Evolutionary conservation across 2,113 vertebrate genomes (phyloP).

Genomic region (Nothobranchius kuhntae): DNA sequence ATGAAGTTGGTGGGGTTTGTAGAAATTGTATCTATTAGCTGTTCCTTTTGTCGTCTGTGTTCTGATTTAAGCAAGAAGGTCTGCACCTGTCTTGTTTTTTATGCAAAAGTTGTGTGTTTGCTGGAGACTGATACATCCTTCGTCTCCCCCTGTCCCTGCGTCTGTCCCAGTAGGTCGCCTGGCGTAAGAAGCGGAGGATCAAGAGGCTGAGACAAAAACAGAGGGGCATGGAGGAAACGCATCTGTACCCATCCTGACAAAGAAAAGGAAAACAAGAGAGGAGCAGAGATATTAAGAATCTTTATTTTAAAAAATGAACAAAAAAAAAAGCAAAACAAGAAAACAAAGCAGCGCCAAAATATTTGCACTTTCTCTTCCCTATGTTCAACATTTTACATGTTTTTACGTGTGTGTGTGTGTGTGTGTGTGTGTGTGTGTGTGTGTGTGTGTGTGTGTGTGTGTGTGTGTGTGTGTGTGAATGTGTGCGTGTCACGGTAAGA

Average conservation of each 20-base stretch:
- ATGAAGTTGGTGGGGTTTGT: no score
- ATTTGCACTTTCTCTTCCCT: constrained; percentile 84
- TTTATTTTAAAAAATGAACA: constrained; percentile 29
- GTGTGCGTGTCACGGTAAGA: constrained; percentile 13
- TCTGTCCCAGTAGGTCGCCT: constrained; percentile 78
- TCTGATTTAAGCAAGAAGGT: no score
- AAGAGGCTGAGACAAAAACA: constrained; percentile 71
- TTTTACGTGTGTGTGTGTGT: constrained; percentile 49
- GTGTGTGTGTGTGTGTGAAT: constrained; percentile 30
- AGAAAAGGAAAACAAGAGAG: constrained; percentile 44
- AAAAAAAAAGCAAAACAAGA: constrained; percentile 37
- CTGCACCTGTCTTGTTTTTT: not conserved
- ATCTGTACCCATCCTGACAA: constrained; percentile 66
- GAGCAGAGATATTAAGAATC: constrained; percentile 56
- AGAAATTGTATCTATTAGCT: no score
- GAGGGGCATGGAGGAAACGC: constrained; percentile 67
- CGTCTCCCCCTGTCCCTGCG: not conserved
- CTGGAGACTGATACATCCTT: not conserved
- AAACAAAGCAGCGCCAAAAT: constrained; percentile 79
- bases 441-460: constrained; percentile 35
- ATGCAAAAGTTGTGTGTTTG: not conserved
- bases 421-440: constrained; percentile 40
- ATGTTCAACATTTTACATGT: constrained; percentile 70
- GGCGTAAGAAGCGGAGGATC: constrained; percentile 74
- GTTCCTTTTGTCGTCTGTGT: no score